phyloP scores from a whole-genome alignment of 1,140 invertebrate species.

The Zaprionus taronus region DNA sequence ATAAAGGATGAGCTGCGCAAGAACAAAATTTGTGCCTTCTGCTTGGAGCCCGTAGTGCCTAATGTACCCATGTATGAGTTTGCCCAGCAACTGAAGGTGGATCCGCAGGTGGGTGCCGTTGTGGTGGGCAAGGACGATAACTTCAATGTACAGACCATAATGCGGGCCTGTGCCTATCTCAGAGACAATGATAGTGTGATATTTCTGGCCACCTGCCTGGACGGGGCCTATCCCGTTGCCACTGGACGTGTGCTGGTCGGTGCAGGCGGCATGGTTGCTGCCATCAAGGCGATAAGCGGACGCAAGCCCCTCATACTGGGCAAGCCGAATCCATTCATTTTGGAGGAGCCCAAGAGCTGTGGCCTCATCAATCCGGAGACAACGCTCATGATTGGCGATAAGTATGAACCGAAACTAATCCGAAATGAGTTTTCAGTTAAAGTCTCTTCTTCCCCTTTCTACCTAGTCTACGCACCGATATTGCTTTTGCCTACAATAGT shows the following conservation, averaged over 20 bases:
- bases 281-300: constrained; percentile 38
- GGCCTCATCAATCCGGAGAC: constrained; percentile 51
- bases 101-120: constrained; percentile 60
- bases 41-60: neutral
- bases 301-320: constrained; percentile 58
- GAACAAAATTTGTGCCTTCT: constrained; percentile 15
- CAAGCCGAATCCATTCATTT: constrained; percentile 67
- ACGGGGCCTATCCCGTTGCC: constrained; percentile 52
- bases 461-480: constrained; percentile 53
- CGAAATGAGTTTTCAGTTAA: neutral
- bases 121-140: constrained; percentile 56
- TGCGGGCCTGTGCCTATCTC: constrained; percentile 43
- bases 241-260: constrained; percentile 42
- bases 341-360: neutral
- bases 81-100: constrained; percentile 28
- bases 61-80: constrained; percentile 28
- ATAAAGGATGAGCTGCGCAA: constrained; percentile 39
- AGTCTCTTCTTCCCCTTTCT: neutral
- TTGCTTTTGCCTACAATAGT: constrained; percentile 54
- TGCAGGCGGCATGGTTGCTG: constrained; percentile 54
- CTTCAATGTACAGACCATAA: constrained; percentile 50
- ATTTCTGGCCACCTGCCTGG: constrained; percentile 57
- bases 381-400: constrained; percentile 69
- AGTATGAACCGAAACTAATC: constrained; percentile 39
- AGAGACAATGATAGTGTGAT: constrained; percentile 23